Conservation (phyloP, 2,888 invertebrate species). For the Rhamnusium bicolor region DNA sequence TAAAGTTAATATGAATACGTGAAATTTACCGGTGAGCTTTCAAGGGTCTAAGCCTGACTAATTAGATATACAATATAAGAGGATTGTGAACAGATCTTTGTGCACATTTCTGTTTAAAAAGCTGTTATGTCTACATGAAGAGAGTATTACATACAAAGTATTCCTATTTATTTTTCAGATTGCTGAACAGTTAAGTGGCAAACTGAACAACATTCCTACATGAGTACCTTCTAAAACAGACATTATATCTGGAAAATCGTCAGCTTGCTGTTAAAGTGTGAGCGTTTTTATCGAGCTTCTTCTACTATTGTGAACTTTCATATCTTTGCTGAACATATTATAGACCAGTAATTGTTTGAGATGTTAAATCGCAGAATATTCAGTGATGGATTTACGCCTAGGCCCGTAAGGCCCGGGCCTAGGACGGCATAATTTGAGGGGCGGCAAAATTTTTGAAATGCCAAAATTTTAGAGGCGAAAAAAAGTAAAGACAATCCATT, state of each 20-base stretch:
- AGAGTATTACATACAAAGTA: background rate
- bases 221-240: conserved; percentile 17
- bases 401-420: too few relatives aligned
- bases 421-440: too few relatives aligned
- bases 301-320: background rate
- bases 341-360: background rate
- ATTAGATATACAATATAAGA: background rate
- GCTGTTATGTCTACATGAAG: background rate
- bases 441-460: too few relatives aligned
- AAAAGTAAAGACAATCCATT: too few relatives aligned
- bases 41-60: background rate
- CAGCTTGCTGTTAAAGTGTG: background rate
- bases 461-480: too few relatives aligned
- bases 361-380: too few relatives aligned
- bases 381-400: too few relatives aligned
- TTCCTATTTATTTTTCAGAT: conserved; percentile 24
- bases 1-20: too few relatives aligned
- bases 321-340: background rate
- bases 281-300: conserved; percentile 4
- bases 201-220: conserved; percentile 14
- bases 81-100: background rate
- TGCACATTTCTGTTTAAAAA: background rate
- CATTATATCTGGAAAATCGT: conserved; percentile 14
- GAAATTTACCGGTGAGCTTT: background rate
- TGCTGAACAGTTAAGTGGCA: conserved; percentile 19